phyloP scores from a whole-genome alignment of 1,140 invertebrate genomes.

The Dinoponera quadriceps region DNA sequence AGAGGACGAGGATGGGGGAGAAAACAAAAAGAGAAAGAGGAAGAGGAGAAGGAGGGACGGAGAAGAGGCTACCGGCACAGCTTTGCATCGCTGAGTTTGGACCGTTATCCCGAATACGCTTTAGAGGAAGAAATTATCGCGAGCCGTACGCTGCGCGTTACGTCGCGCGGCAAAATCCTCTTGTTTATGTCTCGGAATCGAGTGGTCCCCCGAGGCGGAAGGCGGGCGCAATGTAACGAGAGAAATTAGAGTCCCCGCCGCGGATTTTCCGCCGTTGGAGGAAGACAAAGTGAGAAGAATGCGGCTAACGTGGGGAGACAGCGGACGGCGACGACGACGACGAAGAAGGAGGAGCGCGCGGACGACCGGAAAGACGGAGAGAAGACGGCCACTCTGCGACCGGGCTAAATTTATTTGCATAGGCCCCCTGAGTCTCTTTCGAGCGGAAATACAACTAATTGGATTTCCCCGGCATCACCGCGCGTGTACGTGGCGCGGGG shows the following conservation, averaged over 20 bases:
- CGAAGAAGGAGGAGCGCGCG: constrained; percentile 13
- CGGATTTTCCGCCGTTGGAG: constrained; percentile 40
- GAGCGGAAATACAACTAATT: constrained; percentile 67
- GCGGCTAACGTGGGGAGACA: background rate
- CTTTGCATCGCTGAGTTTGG: constrained; percentile 49
- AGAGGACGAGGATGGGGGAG: background rate
- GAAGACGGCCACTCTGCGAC: background rate
- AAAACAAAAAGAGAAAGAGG: background rate
- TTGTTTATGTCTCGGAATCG: constrained; percentile 68
- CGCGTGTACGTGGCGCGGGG: constrained; percentile 28
- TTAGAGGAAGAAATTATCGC: constrained; percentile 62
- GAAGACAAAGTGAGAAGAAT: constrained; percentile 50
- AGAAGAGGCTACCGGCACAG: constrained; percentile 22
- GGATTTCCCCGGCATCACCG: constrained; percentile 54
- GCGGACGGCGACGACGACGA: background rate
- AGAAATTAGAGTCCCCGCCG: constrained; percentile 61
- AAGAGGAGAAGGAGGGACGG: constrained; percentile 1
- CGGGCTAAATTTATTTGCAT: constrained; percentile 70
- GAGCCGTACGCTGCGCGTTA: constrained; percentile 17
- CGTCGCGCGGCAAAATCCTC: constrained; percentile 58
- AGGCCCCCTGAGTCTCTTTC: constrained; percentile 67
- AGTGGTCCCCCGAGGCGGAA: constrained; percentile 49
- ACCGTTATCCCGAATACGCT: constrained; percentile 57
- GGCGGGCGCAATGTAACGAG: constrained; percentile 53
- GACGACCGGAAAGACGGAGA: background rate